Evolutionary conservation across 2,113 vertebrate genomes (phyloP).

Genomic region (Prionailurus viverrinus): DNA sequence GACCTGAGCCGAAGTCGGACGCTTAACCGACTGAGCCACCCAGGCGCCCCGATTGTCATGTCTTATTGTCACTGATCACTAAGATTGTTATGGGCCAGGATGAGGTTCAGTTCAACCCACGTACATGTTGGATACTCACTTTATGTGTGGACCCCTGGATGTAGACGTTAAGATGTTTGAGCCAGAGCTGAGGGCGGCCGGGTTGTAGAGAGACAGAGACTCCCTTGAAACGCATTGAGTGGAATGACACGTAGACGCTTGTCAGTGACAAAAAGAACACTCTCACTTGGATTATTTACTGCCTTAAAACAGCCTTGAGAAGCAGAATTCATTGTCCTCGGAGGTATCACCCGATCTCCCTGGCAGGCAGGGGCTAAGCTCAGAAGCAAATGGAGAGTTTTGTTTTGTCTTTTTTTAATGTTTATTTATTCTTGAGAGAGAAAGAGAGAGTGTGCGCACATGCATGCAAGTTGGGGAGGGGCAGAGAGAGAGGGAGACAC

Average conservation of each 20-base stretch:
- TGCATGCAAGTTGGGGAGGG: no score
- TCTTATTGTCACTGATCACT: neutral
- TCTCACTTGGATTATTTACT: neutral
- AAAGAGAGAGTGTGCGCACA: no score
- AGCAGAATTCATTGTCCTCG: neutral
- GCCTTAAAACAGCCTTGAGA: neutral
- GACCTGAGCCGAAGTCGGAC: no score
- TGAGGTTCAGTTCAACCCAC: neutral
- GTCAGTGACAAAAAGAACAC: neutral
- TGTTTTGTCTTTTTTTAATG: no score
- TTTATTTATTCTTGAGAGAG: no score
- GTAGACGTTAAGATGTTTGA: neutral
- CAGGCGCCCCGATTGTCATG: neutral
- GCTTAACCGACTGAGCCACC: no score
- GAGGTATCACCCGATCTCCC: neutral
- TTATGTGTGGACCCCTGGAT: neutral
- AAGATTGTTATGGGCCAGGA: neutral
- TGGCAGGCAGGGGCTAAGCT: neutral
- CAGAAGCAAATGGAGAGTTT: neutral
- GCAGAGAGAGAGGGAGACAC: no score
- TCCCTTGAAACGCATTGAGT: neutral
- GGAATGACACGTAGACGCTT: neutral
- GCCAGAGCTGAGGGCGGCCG: neutral
- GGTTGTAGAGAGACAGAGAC: neutral
- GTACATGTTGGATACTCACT: neutral